Evolutionary conservation across 2,888 invertebrate species (phyloP), one percentile per base, ranked within the genome.

Genomic region (Achlya flavicornis): DNA sequence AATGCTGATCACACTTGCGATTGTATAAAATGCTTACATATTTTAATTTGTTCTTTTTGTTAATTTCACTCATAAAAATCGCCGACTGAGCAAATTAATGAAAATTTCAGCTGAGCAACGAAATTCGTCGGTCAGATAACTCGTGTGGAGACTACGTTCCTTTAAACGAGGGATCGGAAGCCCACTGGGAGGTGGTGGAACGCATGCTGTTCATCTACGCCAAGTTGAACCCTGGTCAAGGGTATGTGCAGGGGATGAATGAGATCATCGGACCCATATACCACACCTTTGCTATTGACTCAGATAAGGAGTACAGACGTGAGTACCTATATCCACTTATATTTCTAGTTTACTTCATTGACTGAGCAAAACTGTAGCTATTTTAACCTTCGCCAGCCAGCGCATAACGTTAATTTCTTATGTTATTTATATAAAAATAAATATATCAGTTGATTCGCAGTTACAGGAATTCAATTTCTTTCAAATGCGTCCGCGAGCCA

Each of bases 181-280:
- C 98, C 0, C 99, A 99, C 85, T 99, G 99, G 99, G 99, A 99
- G 92, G 99, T 99, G 4, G 97, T 99, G 0, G 99, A 99, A 86
- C 94, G 99, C 67, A 98, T 99, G 87, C 94, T 99, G 65, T 99
- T 99, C 91, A 95, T 99, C 0, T 99, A 99, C 87, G 98, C 99
- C 0, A 99, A 99, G 92, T 94, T 99, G 14, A 99, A 99, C 94
- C 98, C 99, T 0, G 99, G 99, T 0, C 98, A 99, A 85, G 97
- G 98, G 12, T 98, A 98, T 84, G 98, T 98, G 0, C 98, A 99
- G 93, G 99, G 99, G 63, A 99, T 99, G 99, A 99, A 99, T 92
- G 99, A 99, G 92, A 98, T 99, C 77, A 96, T 99, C 58, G 99
- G 99, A 0, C 99, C 99, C 8, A 98, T 99, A 80, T 99, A 99